These are phyloP conservation scores for Metellina segmentata DNA, from an alignment of 2,888 invertebrate genomes.

Conservation along the genomic window DNA sequence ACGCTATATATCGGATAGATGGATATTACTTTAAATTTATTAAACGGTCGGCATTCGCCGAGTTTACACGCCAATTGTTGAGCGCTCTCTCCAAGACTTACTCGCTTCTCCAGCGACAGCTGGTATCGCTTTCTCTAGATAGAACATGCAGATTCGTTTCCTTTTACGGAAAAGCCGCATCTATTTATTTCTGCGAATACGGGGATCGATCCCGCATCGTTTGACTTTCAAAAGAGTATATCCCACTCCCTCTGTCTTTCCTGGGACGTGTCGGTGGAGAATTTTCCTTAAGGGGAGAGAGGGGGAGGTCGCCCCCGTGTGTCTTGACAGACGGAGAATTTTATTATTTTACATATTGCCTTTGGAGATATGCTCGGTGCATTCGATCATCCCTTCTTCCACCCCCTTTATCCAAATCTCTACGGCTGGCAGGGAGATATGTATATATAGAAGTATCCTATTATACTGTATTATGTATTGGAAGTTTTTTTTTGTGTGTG, in stretches of 20 bases:
- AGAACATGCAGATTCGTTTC: conserved; percentile 72
- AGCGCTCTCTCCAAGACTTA: conserved; percentile 23
- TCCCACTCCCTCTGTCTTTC: not conserved
- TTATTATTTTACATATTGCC: conserved; percentile 74
- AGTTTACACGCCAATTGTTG: conserved; percentile 76
- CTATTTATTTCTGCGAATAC: conserved; percentile 57
- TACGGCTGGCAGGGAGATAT: not conserved
- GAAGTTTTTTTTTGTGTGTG: conserved; percentile 1
- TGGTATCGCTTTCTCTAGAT: conserved; percentile 33
- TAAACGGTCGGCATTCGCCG: conserved; percentile 73
- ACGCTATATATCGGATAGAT: conserved; percentile 65
- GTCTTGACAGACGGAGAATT: conserved; percentile 69
- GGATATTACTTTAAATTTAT: conserved; percentile 77
- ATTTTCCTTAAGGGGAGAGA: not conserved
- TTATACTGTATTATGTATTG: conserved; percentile 5
- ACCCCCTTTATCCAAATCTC: not conserved
- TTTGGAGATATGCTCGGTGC: not conserved
- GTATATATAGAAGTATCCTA: not conserved
- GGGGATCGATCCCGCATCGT: conserved; percentile 53
- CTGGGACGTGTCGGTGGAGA: conserved; percentile 16
- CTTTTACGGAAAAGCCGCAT: conserved; percentile 32
- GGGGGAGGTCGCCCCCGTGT: conserved; percentile 16
- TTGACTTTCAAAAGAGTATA: conserved; percentile 71
- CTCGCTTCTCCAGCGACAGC: conserved; percentile 60
- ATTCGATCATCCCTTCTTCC: not conserved